Base-by-base conservation (phyloP, 1,140 invertebrate species). In the Trypoxylus dichotomus region DNA sequence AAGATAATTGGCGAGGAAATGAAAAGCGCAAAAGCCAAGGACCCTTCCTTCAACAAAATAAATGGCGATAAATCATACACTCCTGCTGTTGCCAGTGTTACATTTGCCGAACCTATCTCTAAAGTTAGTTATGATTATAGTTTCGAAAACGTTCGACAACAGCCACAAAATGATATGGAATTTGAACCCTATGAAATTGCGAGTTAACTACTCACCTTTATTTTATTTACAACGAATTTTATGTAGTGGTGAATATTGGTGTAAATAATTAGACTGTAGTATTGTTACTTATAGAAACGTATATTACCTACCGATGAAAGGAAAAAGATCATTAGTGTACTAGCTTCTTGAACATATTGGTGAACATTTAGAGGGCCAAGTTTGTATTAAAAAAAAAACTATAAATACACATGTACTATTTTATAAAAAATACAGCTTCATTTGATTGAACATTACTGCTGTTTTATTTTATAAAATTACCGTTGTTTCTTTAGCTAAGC, bases 111-210 rank as follows among this genome's bases (percentile, higher is more conserved):
- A 25, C 27, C 60, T 27, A 25, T 24, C 11, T 29, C 60, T 24
- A 60, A 60, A 27, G 24, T 68, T 29, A 68, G 24, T 2, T 68
- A 68, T 24, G 41, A 76, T 76, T 47, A 79, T 15, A 79, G 60
- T 43, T 76, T 86, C 82, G 21, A 84, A 88, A 74, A 85, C 7
- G 43, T 75, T 11, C 21, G 41, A 29, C 10, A 47, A 25, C 15
- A 8, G 25, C 21, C 86, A 3, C 89, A 89, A 74, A 91, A 92
- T 7, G 93, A 94, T 79, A 95, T 95, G 90, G 93, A 94, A 81
- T 95, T 95, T 78, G 93, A 95, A 85, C 91, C 93, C 78, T 95
- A 94, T 79, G 93, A 94, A 87, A 90, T 95, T 37, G 84, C 84
- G 63, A 81, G 21, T 76, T 78, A 79, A 75, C 74, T 77, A 73